Evolutionary conservation across 2,113 vertebrate genomes (phyloP), one percentile per base, ranked within the genome.

Genomic region (Suncus etruscus): DNA sequence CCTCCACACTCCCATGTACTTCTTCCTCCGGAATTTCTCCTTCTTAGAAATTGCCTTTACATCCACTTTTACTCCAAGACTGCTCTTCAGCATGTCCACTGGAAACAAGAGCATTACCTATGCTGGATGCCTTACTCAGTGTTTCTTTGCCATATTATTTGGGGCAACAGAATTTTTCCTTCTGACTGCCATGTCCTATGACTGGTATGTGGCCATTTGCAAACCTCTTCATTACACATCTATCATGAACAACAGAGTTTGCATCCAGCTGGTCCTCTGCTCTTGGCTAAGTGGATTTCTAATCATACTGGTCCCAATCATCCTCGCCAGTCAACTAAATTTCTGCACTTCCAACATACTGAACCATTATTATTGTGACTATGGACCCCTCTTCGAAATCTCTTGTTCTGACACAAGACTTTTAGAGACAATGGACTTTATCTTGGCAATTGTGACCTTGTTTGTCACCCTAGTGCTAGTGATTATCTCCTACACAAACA

Each of bases 131-230:
- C 73, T 96, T 29, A 78, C 74, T 58, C 96, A 97, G 58, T 86
- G 86, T 22, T 96, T 92, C 29, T 90, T 96, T 31, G 90, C 75
- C n/a, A 92, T 97, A 74, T 50, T 95, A 3, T 14, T 95, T 0
- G 94, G 90, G 18, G 73, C 91, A 15, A 89, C 93, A 22, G 96
- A 96, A 27, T 94, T 92, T 48, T 95, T 94, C 39, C 76, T 96
- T 6, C 76, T 97, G 47, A 79, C 96, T 39, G 69, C 94, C 61
- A 97, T 97, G 95, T 96, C 97, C 72, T 97, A 96, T 81, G 96
- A 97, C 58, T 81, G 86, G 48, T 96, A 93, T 7, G 73, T 92
- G 31, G 96, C 97, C 48, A 97, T 97, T 45, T 96, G 96, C 31
- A 91, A 79, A 50, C 96, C 97, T 2, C n/a, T 96, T 0, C 92